phyloP scores from a whole-genome alignment of 2,113 vertebrate species.

The Litocranius walleri region DNA sequence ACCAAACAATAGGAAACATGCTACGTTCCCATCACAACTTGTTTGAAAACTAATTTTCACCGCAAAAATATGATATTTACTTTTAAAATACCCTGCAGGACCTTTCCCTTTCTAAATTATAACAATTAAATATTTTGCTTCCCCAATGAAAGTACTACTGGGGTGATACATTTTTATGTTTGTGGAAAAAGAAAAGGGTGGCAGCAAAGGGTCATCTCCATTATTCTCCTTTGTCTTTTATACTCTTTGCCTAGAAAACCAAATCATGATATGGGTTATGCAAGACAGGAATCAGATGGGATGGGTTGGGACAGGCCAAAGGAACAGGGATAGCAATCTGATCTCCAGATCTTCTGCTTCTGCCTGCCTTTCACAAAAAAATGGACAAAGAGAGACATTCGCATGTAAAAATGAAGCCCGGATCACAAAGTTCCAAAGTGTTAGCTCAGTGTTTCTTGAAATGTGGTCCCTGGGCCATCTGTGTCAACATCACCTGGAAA shows the following conservation, averaged over 20 bases:
- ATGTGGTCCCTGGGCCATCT: not conserved
- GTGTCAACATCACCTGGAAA: not conserved
- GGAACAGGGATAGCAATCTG: not conserved
- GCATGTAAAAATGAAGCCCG: not conserved
- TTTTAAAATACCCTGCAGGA: not conserved
- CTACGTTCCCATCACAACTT: not conserved
- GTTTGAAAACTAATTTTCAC: not conserved
- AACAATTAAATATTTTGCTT: not conserved
- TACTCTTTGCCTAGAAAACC: not conserved
- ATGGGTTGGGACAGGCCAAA: not conserved
- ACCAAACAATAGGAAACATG: not conserved
- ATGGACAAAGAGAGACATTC: not conserved
- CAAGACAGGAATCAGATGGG: not conserved
- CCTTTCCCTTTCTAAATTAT: not conserved
- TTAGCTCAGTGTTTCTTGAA: not conserved
- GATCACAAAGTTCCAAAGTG: not conserved
- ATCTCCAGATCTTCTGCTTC: not conserved
- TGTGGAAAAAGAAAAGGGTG: not conserved
- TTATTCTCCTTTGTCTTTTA: not conserved
- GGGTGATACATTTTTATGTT: not conserved
- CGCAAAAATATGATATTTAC: not conserved
- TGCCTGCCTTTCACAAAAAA: not conserved
- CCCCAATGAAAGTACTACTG: not conserved
- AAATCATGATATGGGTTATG: not conserved
- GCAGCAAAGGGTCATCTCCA: not conserved